Evolutionary conservation across 2,888 invertebrate genomes (phyloP).

Genomic region (Sinhomidia bicolor): DNA sequence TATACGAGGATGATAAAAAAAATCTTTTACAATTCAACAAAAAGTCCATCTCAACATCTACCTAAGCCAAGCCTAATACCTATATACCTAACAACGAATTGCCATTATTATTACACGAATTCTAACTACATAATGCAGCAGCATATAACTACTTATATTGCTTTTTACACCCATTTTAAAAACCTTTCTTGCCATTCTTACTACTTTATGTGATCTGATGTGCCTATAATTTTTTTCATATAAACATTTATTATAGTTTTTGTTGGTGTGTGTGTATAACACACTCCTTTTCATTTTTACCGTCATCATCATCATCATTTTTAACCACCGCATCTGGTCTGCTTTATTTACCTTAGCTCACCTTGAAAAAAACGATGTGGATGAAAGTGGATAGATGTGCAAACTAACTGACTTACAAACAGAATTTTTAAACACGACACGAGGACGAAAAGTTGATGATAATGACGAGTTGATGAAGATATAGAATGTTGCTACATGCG

Average conservation of each 20-base stretch:
- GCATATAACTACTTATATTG: not conserved
- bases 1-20: not conserved
- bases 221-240: not conserved
- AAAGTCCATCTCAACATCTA: not conserved
- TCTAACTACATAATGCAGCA: not conserved
- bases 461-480: conserved; percentile 13
- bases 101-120: not conserved
- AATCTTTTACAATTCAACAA: not conserved
- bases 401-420: conserved; percentile 42
- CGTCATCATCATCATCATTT: not conserved
- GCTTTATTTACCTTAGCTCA: conserved; percentile 67
- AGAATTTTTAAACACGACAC: conserved; percentile 51
- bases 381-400: not conserved
- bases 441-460: not conserved
- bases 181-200: not conserved
- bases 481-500: not conserved
- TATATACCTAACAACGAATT: not conserved
- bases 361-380: conserved; percentile 44
- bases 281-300: not conserved
- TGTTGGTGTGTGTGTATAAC: not conserved
- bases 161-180: not conserved
- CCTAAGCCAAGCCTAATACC: not conserved
- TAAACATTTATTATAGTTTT: conserved; percentile 7
- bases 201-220: not conserved
- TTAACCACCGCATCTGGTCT: conserved; percentile 33